These are phyloP conservation scores for Ptychadena robeensis DNA, from an alignment of 2,797 vertebrate species.

Conservation along the genomic window DNA sequence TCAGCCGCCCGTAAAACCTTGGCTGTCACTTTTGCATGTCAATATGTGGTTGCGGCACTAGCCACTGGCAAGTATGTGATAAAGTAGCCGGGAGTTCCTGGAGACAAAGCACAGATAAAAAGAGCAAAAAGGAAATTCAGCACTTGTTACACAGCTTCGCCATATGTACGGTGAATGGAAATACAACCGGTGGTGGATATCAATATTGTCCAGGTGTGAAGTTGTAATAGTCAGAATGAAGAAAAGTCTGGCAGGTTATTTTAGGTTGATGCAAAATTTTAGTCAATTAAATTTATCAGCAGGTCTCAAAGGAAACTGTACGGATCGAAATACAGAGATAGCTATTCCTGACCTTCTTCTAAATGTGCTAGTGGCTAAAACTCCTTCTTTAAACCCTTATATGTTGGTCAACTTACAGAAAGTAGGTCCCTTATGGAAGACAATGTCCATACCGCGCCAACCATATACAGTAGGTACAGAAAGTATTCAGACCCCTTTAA, in stretches of 20 bases:
- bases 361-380: too few species aligned
- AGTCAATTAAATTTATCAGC: too few species aligned
- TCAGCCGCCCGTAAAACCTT: slow-evolving; percentile 72
- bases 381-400: too few species aligned
- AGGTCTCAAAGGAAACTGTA: too few species aligned
- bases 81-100: slow-evolving; percentile 72
- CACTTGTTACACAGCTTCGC: background rate
- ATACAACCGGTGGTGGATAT: background rate
- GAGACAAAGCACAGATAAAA: slow-evolving; percentile 67
- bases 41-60: slow-evolving; percentile 70
- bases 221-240: background rate
- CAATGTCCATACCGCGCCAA: too few species aligned
- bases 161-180: background rate
- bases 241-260: background rate
- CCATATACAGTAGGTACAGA: too few species aligned
- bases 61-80: slow-evolving; percentile 73
- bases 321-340: too few species aligned
- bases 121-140: background rate
- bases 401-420: too few species aligned
- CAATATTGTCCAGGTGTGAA: background rate
- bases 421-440: too few species aligned
- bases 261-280: background rate
- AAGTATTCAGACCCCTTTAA: too few species aligned
- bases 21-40: slow-evolving; percentile 70
- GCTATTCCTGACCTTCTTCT: too few species aligned